Conservation (phyloP, 2,888 invertebrate genomes). For the Subacronicta megacephala region DNA sequence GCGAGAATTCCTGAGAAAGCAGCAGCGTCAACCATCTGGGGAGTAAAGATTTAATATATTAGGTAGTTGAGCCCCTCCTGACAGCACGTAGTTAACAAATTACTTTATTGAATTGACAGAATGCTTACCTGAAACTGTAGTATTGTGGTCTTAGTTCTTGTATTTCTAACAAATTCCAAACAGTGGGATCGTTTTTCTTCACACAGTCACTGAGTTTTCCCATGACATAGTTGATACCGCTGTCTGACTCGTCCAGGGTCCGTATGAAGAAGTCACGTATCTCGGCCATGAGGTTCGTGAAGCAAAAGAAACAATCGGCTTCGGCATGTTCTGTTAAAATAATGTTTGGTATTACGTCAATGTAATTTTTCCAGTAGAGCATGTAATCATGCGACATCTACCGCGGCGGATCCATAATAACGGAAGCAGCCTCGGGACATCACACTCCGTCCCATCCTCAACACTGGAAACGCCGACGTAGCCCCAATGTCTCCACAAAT, state of each 20-base stretch:
- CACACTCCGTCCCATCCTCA: no score
- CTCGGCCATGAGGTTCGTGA: slow-evolving; percentile 99
- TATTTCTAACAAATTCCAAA: slow-evolving; percentile 93
- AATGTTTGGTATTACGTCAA: not conserved
- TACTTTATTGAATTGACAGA: not conserved
- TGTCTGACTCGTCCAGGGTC: slow-evolving; percentile 97
- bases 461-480: no score
- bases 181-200: slow-evolving; percentile 92
- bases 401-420: no score
- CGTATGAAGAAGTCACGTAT: slow-evolving; percentile 99
- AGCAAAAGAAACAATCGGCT: slow-evolving; percentile 99
- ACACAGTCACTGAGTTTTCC: slow-evolving; percentile 93
- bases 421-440: no score
- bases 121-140: slow-evolving; percentile 95
- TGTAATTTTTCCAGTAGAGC: no score
- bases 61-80: no score
- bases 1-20: slow-evolving; percentile 98
- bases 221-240: slow-evolving; percentile 98
- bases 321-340: slow-evolving; percentile 94
- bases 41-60: slow-evolving; percentile 55
- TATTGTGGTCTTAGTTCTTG: slow-evolving; percentile 98
- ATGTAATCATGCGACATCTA: no score
- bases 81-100: not conserved
- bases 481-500: no score
- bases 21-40: slow-evolving; percentile 97